These are phyloP conservation scores for Sinocyclocheilus maitianheensis DNA, from an alignment of 2,113 vertebrate genomes.

Conservation along the genomic window DNA sequence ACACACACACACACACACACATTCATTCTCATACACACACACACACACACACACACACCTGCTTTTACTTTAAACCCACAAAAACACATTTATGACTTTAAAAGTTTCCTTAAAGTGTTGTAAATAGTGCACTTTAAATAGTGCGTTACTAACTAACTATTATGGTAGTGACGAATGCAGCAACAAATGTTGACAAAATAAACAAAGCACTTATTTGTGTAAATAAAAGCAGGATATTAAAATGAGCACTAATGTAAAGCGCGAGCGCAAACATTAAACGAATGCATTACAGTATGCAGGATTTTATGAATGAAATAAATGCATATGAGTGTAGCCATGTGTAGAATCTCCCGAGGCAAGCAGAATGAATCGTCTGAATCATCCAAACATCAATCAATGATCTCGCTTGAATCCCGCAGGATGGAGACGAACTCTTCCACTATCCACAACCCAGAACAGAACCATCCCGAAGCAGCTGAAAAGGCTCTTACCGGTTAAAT, in stretches of 20 bases:
- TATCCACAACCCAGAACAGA: neutral
- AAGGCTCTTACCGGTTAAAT: constrained; percentile 5
- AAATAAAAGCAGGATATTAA: neutral
- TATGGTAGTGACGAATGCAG: neutral
- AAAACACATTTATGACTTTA: neutral
- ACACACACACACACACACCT: neutral
- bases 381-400: neutral
- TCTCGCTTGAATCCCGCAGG: constrained; percentile 2
- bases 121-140: neutral
- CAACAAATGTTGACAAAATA: neutral
- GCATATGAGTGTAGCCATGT: neutral
- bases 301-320: constrained; percentile 5
- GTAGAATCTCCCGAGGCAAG: neutral
- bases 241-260: neutral
- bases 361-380: neutral
- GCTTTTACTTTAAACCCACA: neutral
- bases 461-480: neutral
- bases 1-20: too few species aligned
- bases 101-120: neutral
- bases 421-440: constrained; percentile 19
- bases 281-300: neutral
- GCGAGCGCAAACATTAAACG: too few species aligned
- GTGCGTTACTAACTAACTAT: neutral
- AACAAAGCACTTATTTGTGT: neutral
- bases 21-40: too few species aligned